Evolutionary conservation across 2,113 vertebrate genomes (phyloP), one percentile per base, ranked within the genome.

Genomic region (Tychaedon coryphoeus): DNA sequence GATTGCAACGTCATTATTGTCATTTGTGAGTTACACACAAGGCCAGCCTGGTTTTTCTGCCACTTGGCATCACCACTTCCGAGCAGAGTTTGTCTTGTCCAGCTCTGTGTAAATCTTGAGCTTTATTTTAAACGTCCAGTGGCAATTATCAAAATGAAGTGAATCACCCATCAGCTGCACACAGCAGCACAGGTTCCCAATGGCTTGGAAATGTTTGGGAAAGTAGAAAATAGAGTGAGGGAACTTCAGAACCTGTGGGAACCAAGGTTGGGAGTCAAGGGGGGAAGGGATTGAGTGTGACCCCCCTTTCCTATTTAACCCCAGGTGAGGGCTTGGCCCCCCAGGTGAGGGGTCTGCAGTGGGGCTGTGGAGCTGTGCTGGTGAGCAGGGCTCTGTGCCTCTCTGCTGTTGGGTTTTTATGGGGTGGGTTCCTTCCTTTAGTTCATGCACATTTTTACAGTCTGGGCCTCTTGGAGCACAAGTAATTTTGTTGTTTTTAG

Each of bases 281-380:
- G 82, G 90, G 95, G 94, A 90, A 91, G 92, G 47, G 53, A 45
- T 93, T 91, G 19, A 0, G 5, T 48, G 95, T 48, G 72, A 86
- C 79, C 56, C 10, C 87, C 43, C 12, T 33, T 83, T 86, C 64
- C 92, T 94, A 95, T 96, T 95, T 97, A 96, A 96, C 2, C 4
- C 20, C 56, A 58, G 48, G 0, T 4, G 8, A 5, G 71, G 60
- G 34, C 0, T 48, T 4, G 47, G 20, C 3, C 2, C 10, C 5
- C 2, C 14, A 84, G 86, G 75, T 94, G 82, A 2, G 73, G 48
- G 25, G 3, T 85, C 13, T 6, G 13, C 7, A 8, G 58, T 65
- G 43, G 5, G 28, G 2, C 0, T 34, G 58, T 65, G 43, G 5
- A 24, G 2, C 0, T 38, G 60, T 50, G 53, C 12, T 61, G 95